Conservation (phyloP, 2,113 vertebrate genomes). For the Leptobrachium ailaonicum region DNA sequence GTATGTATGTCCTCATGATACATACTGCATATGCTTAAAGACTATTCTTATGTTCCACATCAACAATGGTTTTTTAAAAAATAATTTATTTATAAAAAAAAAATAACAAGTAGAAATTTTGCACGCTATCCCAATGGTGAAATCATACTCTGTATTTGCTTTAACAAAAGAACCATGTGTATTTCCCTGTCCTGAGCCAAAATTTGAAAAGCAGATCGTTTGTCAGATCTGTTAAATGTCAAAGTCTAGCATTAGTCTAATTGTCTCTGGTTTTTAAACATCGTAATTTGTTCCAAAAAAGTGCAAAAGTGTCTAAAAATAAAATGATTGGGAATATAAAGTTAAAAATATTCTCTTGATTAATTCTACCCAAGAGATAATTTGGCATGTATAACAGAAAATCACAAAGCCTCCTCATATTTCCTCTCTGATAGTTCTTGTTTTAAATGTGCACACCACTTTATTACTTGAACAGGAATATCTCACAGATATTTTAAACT, state of each 20-base stretch:
- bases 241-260: neutral
- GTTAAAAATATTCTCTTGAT: neutral
- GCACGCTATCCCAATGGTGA: neutral
- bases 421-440: neutral
- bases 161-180: neutral
- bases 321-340: neutral
- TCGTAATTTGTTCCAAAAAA: neutral
- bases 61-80: no score
- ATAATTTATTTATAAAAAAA: no score
- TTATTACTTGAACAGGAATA: neutral
- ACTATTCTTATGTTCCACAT: no score
- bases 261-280: constrained; percentile 1
- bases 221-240: constrained; percentile 5
- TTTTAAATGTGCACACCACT: neutral
- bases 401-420: neutral
- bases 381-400: neutral
- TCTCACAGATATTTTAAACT: no score
- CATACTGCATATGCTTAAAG: no score
- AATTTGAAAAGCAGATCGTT: neutral
- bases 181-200: neutral
- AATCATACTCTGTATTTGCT: neutral
- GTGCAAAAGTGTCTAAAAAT: constrained; percentile 16
- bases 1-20: no score
- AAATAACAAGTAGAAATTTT: neutral
- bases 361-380: neutral